Percentiles rank a stretch among this genome's conserved stretches.
phyloP scores from a whole-genome alignment of 2,888 invertebrate genomes.

The Drosophila subquinaria region DNA sequence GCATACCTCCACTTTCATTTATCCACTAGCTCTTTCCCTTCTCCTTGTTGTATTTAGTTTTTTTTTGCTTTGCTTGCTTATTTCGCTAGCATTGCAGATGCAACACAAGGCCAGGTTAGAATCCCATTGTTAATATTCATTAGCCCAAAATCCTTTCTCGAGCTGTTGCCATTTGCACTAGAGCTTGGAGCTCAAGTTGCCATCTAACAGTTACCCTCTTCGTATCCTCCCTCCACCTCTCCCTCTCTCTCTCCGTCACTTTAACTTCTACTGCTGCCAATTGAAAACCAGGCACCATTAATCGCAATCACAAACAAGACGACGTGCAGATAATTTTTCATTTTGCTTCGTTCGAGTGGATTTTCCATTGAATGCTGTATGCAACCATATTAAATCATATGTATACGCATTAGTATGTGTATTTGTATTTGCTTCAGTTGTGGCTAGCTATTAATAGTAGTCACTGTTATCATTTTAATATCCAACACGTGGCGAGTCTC shows the following conservation, averaged over 20 bases:
- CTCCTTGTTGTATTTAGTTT: conserved; percentile 2
- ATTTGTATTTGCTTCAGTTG: conserved; percentile 17
- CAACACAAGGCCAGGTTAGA: conserved; percentile 9
- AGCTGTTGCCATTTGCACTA: conserved; percentile 52
- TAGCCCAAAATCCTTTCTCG: conserved; percentile 70
- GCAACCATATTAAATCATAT: conserved; percentile 4
- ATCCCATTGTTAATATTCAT: conserved; percentile 71
- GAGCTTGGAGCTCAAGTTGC: conserved; percentile 55
- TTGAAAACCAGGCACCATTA: conserved; percentile 61
- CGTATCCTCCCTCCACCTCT: neutral
- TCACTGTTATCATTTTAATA: conserved; percentile 18
- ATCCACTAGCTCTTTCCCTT: too few relatives aligned
- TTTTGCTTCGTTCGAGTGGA: conserved; percentile 50
- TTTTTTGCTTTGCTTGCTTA: conserved; percentile 8
- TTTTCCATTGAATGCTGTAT: conserved; percentile 31
- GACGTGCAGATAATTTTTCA: conserved; percentile 70
- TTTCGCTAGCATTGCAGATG: conserved; percentile 11
- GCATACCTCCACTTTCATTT: neutral
- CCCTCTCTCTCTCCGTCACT: conserved; percentile 1
- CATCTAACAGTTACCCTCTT: conserved; percentile 6
- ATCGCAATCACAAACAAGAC: conserved; percentile 71
- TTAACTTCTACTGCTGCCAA: conserved; percentile 25
- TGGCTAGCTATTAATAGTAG: conserved; percentile 52
- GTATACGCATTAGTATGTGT: neutral
- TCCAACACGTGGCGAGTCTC: neutral